Conservation (phyloP, 2,113 vertebrate species). For the Myanophis thanlyinensis region DNA sequence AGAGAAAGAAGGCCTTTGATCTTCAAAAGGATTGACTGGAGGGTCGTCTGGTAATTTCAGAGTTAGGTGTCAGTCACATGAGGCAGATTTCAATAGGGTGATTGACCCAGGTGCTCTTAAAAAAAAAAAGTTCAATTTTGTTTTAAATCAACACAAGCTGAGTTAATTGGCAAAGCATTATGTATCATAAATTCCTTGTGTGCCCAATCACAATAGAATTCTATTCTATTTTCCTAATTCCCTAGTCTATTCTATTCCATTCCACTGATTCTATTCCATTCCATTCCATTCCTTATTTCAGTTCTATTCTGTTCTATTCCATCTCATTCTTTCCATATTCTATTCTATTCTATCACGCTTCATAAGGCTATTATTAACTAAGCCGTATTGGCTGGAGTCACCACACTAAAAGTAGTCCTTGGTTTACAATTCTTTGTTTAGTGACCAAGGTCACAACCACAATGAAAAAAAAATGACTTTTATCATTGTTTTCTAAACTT, state of each 20-base stretch:
- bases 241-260: no score
- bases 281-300: no score
- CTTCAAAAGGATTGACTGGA: neutral
- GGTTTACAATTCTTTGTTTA: neutral
- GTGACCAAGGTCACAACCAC: neutral
- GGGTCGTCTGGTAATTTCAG: neutral
- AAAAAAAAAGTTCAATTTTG: neutral
- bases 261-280: no score
- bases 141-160: neutral
- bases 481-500: neutral
- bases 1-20: neutral
- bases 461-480: neutral
- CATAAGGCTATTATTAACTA: neutral
- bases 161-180: neutral
- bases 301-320: no score
- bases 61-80: neutral
- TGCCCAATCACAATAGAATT: no score
- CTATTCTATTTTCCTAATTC: no score
- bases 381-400: no score
- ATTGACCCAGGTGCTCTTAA: neutral
- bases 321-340: no score
- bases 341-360: no score
- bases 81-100: neutral
- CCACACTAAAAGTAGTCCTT: neutral
- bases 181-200: no score